A percentile compares a stretch with the other conserved stretches of the same genome.
phyloP scores from a whole-genome alignment of 2,113 vertebrate species.

The Propithecus coquereli region DNA sequence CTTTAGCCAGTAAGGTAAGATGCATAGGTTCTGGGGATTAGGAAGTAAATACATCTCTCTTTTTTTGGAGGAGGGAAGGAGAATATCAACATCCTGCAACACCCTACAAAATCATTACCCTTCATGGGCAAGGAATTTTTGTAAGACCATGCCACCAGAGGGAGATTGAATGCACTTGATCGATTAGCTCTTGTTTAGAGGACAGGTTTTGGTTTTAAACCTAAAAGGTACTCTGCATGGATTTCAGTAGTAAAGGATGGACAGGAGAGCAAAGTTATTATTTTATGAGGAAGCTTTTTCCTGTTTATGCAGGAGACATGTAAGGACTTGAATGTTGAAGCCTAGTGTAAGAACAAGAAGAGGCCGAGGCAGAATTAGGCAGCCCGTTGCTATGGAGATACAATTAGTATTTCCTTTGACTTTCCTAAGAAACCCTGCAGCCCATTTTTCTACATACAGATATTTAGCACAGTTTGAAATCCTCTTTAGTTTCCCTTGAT shows the following conservation, averaged over 20 bases:
- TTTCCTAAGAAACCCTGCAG: constrained; percentile 50
- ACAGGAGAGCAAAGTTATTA: background rate
- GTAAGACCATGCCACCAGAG: background rate
- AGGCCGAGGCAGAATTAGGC: constrained; percentile 18
- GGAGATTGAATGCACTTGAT: background rate
- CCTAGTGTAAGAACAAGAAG: background rate
- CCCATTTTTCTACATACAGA: constrained; percentile 55
- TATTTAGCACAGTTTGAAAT: constrained; percentile 64
- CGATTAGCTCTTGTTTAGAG: background rate
- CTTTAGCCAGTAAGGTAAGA: background rate
- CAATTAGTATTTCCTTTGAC: constrained; percentile 60
- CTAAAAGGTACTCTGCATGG: background rate
- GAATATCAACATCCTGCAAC: background rate
- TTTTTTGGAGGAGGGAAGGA: too few relatives aligned
- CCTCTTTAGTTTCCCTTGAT: constrained; percentile 46
- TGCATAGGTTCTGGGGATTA: background rate
- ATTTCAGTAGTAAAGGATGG: background rate
- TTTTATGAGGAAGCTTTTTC: background rate
- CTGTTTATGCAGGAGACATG: background rate
- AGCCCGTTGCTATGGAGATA: constrained; percentile 66
- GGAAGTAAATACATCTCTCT: background rate
- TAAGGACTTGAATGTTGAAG: background rate
- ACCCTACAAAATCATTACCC: background rate
- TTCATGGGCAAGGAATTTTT: background rate
- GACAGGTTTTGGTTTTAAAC: background rate